Evolutionary conservation across 2,797 vertebrate species (phyloP), one percentile per base, ranked within the genome.

Genomic region (Cirrhinus molitorella): DNA sequence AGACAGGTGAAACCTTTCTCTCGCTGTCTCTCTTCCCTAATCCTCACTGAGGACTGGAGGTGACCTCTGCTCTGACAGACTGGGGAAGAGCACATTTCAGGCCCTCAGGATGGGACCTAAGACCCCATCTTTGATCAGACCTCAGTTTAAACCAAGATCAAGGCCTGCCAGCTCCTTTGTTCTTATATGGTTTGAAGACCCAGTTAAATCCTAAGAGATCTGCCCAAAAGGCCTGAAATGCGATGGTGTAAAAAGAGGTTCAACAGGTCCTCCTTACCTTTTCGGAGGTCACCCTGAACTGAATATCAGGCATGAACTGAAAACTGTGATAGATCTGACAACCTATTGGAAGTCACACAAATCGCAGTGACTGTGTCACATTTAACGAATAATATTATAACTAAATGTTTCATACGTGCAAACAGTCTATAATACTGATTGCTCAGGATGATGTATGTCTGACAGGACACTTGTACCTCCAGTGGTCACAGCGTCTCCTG

Each of bases 111-210:
- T 79, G 74, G 66, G 74, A 81, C 67, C 75, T 49, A 75, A 47
- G 74, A 78, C n/a, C 23, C 74, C 59, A 84, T 86, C 86, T 87
- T 88, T 87, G 86, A 87, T 88, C 85, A 87, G 61, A 81, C 61
- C 77, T 61, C 5, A 72, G 80, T 76, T 79, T 71, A 79, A 73
- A 83, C 45, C 74, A 68, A 84, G 83, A 84, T 88, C 70, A 85
- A 87, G 82, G 80, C 79, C 49, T 77, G 74, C 77, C 83, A 72
- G 78, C 45, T 79, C 63, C 66, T 85, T 81, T 87, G 80, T 86
- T 86, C 63, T 51, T 80, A 21, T 65, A 57, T 72, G 40, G 76
- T 59, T 67, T 68, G 70, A 83, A 76, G 76, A 84, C 74, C 19
- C 43, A 31, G 77, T 78, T 61, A 76, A 80, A 83, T 83, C 77